Evolutionary conservation across 2,888 invertebrate genomes (phyloP).

Genomic region (Lasioglossum morio): DNA sequence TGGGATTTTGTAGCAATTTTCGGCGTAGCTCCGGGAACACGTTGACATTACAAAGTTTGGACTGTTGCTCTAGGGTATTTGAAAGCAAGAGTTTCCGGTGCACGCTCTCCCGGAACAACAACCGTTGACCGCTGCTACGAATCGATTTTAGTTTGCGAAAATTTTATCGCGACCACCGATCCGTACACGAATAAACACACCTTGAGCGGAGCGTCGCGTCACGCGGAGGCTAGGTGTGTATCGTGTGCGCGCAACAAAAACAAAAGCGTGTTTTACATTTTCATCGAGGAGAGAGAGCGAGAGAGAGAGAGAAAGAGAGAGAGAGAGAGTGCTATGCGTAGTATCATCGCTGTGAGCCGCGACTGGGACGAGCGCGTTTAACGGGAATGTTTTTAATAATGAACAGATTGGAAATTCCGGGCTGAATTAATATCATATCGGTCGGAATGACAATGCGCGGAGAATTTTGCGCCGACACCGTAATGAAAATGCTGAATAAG

Average conservation of each 20-base stretch:
- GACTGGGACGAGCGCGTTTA: background rate
- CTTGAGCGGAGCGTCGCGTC: background rate
- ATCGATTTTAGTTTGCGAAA: constrained; percentile 12
- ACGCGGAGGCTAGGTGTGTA: background rate
- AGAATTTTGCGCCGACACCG: background rate
- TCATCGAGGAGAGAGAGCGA: background rate
- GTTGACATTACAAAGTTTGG: constrained; percentile 3
- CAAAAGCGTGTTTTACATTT: background rate
- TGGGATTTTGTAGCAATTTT: background rate
- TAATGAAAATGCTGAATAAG: constrained; percentile 6
- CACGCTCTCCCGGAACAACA: background rate
- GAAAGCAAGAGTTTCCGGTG: background rate
- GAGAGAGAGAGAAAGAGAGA: background rate
- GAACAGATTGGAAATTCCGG: constrained; percentile 27
- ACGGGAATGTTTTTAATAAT: constrained; percentile 30
- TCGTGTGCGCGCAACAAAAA: background rate
- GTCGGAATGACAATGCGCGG: background rate
- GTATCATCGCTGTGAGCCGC: background rate
- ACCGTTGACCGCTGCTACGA: background rate
- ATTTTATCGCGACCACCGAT: constrained; percentile 1
- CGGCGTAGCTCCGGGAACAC: background rate
- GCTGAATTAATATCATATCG: constrained; percentile 1
- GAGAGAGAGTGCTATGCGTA: background rate
- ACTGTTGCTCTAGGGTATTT: background rate
- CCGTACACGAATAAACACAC: background rate